Conservation (phyloP, 1,140 invertebrate species). For the Pinna nobilis region DNA sequence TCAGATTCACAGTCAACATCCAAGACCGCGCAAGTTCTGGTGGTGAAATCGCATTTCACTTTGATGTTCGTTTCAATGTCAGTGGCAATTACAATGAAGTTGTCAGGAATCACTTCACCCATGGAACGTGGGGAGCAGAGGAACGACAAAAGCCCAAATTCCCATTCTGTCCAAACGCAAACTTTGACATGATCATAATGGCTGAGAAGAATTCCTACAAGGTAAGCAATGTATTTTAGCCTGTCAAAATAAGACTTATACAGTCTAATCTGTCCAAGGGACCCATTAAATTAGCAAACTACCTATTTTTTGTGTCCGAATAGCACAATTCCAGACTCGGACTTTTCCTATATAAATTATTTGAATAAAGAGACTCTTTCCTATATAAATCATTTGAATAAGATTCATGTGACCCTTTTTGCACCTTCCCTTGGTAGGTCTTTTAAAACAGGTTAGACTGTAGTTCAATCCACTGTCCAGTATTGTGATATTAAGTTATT, state of each 20-base stretch:
- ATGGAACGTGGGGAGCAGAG: conserved; percentile 84
- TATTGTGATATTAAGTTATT: too few species aligned
- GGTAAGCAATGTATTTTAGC: conserved; percentile 69
- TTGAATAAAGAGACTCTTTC: background rate
- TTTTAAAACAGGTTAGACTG: too few species aligned
- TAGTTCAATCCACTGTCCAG: too few species aligned
- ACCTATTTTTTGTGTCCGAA: too few species aligned
- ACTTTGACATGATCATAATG: conserved; percentile 79
- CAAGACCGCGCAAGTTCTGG: conserved; percentile 7
- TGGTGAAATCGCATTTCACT: conserved; percentile 42
- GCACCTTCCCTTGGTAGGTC: too few species aligned
- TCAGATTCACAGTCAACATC: conserved; percentile 46
- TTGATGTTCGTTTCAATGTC: conserved; percentile 52
- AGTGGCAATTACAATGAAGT: conserved; percentile 69
- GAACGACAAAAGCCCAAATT: conserved; percentile 80
- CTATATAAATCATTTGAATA: background rate
- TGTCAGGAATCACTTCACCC: conserved; percentile 83
- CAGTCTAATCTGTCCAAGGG: background rate
- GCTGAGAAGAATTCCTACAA: conserved; percentile 73
- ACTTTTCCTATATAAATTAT: background rate
- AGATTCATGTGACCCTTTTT: background rate
- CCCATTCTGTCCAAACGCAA: conserved; percentile 82
- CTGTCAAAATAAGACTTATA: background rate
- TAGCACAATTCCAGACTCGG: background rate
- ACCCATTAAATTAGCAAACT: too few species aligned